Evolutionary conservation across 2,113 vertebrate genomes (phyloP), one percentile per base, ranked within the genome.

Genomic region (Hemibagrus wyckioides): DNA sequence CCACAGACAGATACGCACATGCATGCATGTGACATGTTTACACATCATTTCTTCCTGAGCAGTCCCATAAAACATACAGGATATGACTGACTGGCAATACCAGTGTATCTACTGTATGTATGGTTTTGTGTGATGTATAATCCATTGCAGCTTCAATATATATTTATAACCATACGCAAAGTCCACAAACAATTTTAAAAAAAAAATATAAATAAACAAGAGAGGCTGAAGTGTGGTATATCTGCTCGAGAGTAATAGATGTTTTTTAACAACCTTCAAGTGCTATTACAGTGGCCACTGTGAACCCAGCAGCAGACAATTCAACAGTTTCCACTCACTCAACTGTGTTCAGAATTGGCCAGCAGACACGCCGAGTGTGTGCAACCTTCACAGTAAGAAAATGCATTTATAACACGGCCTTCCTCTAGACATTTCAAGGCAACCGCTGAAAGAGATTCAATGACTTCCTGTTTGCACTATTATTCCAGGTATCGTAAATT

Each of bases 201-300:
- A n/a, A n/a, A n/a, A n/a, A n/a, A n/a, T n/a, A n/a, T 19, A 23
- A 39, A 41, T 9, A 56, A 41, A 77, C 14, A 44, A 71, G 63
- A 67, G 52, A 71, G 28, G 48, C 25, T 54, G 30, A 59, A 71
- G 39, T 61, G 67, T 75, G 65, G 50, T 59, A 4, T 61, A 33
- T 82, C 8, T 75, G 39, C 28, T 87, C 6, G 11, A 75, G 86
- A 61, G 86, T 17, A 75, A 17, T 25, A 75, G 63, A 82, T 61
- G 39, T 30, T 75, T 67, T 82, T 59, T 19, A 82, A 75, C 54
- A 87, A 82, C 67, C 36, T 39, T 86, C 85, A 80, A 86, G 85
- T 67, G 59, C 75, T 86, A 69, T 82, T 30, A 73, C 61, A 69
- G 61, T 61, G 25, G 44, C 76, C 30, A 71, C 65, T 50, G 80